Percentiles rank a stretch among this genome's conserved stretches.
phyloP scores from a whole-genome alignment of 1,140 invertebrate genomes.

The Aradophagus sp. region DNA sequence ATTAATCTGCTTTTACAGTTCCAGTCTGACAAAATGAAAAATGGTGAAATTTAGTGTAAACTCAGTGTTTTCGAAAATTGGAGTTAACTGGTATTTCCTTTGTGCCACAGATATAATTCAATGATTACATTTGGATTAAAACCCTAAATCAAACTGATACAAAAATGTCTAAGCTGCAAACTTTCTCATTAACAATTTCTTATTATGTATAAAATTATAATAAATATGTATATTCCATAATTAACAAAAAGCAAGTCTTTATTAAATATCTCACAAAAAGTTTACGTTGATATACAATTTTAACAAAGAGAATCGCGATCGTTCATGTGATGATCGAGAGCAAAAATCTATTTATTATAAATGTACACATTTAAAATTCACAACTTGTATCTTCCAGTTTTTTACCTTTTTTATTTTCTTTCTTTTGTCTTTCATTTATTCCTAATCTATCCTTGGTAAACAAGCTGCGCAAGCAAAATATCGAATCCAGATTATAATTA shows the following conservation, averaged over 20 bases:
- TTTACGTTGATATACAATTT: constrained; percentile 53
- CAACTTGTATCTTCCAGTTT: constrained; percentile 9
- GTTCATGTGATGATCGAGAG: constrained; percentile 25
- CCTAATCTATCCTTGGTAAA: neutral
- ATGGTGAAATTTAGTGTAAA: too few species aligned
- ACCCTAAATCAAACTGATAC: too few species aligned
- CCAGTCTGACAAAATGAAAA: too few species aligned
- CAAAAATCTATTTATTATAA: constrained; percentile 34
- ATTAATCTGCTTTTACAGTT: too few species aligned
- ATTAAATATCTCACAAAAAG: constrained; percentile 54
- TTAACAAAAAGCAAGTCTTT: constrained; percentile 55
- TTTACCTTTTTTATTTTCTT: neutral
- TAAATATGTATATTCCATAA: constrained; percentile 21
- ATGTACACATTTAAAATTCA: constrained; percentile 31
- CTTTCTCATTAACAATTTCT: too few species aligned
- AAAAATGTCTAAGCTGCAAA: too few species aligned
- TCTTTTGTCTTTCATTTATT: neutral
- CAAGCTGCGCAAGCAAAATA: constrained; percentile 3
- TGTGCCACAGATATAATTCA: neutral
- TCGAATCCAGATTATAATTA: constrained; percentile 6
- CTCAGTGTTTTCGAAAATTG: too few species aligned
- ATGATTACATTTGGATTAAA: too few species aligned
- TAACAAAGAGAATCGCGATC: constrained; percentile 46
- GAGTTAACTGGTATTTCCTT: too few species aligned
- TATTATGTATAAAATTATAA: constrained; percentile 3